These are phyloP conservation scores for Ophioderma brevispina DNA, from an alignment of 35 echinoderm and acorn worm genomes.

Conservation along the genomic window DNA sequence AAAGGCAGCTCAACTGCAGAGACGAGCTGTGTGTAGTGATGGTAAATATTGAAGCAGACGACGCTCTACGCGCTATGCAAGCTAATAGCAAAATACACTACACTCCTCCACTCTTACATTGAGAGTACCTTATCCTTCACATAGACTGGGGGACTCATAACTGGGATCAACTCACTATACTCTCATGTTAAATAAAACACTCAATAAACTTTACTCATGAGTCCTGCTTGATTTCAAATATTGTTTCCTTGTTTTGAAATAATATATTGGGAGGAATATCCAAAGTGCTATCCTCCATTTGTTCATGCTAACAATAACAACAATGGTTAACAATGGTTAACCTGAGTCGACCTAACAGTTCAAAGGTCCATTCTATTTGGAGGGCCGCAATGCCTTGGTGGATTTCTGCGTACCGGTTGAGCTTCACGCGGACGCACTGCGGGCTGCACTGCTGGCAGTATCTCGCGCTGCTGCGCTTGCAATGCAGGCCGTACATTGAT, in stretches of 20 bases:
- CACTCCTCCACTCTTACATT: conserved; percentile 1
- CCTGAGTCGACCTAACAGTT: background rate
- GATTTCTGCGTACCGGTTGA: background rate
- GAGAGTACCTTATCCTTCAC: conserved; percentile 4
- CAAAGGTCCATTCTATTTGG: background rate
- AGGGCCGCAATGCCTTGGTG: background rate
- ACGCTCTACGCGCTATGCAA: too few species aligned
- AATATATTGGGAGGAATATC: background rate
- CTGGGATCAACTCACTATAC: background rate
- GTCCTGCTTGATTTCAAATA: background rate
- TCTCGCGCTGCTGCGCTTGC: conserved; percentile 6
- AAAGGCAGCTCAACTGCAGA: too few species aligned
- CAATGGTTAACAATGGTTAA: background rate
- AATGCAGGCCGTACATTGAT: background rate
- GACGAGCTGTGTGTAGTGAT: too few species aligned
- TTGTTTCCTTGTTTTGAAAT: background rate
- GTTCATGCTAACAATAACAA: background rate
- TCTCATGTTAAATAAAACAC: background rate
- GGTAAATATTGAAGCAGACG: too few species aligned
- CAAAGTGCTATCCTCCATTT: background rate
- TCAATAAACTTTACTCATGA: background rate
- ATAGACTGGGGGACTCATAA: background rate
- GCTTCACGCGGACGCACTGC: background rate
- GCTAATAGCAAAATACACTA: background rate
- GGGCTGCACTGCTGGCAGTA: background rate